phyloP scores from a whole-genome alignment of 2,888 invertebrate species.

The Loripinus fragilis region DNA sequence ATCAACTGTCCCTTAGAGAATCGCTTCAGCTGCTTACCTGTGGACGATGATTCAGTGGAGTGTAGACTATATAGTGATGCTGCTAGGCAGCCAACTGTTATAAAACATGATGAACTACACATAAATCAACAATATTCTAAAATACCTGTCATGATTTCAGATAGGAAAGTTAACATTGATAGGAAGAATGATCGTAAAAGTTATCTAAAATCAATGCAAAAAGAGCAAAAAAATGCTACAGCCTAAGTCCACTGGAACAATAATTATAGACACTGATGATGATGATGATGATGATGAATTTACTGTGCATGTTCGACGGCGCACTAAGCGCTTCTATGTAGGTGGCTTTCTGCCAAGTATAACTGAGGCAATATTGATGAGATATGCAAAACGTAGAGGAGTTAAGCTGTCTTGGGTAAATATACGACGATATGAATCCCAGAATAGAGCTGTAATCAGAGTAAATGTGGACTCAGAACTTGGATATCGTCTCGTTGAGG shows the following conservation, averaged over 20 bases:
- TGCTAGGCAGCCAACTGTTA: not conserved
- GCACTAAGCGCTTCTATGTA: not conserved
- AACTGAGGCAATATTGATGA: not conserved
- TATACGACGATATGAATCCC: not conserved
- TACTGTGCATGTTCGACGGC: not conserved
- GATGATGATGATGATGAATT: constrained; percentile 3
- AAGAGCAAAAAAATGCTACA: not conserved
- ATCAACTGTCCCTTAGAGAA: not conserved
- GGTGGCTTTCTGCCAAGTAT: constrained; percentile 3
- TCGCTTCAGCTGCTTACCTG: not conserved
- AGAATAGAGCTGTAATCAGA: not conserved
- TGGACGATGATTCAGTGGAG: not conserved
- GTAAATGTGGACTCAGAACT: not conserved
- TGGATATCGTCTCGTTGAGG: not conserved
- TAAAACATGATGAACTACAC: not conserved
- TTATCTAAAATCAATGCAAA: not conserved
- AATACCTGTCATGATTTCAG: not conserved
- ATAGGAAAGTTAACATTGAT: not conserved
- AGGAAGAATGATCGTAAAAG: not conserved
- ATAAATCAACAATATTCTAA: not conserved
- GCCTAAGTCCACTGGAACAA: not conserved
- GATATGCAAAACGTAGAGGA: not conserved
- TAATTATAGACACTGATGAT: not conserved
- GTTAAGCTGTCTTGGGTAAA: constrained; percentile 2
- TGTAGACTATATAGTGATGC: not conserved